phyloP scores from a whole-genome alignment of 2,888 invertebrate genomes.

The Leptopilina syphax region DNA sequence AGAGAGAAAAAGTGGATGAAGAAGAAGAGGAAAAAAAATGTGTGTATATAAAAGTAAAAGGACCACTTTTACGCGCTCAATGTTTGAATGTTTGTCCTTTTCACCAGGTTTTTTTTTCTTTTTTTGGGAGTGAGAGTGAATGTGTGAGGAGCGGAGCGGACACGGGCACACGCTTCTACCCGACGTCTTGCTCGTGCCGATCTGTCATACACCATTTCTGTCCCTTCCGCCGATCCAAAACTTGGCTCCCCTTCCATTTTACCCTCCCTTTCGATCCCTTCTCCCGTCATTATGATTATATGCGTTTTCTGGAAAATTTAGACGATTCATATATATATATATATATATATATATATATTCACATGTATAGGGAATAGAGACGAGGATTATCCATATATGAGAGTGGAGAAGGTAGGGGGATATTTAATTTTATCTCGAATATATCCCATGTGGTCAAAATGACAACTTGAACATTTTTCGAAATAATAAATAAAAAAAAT shows the following conservation, averaged over 20 bases:
- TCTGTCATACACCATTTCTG: conserved; percentile 64
- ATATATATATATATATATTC: neutral
- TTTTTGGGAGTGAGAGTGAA: no score
- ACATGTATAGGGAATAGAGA: neutral
- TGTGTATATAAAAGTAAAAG: neutral
- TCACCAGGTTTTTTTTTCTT: conserved; percentile 40
- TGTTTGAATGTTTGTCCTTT: conserved; percentile 43
- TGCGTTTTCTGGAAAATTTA: conserved; percentile 34
- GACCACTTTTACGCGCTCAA: conserved; percentile 37
- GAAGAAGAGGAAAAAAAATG: conserved; percentile 30
- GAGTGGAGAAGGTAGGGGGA: neutral
- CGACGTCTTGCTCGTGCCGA: conserved; percentile 57
- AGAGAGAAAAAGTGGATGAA: conserved; percentile 44
- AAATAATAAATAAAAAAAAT: no score
- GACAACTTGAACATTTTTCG: no score
- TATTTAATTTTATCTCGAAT: conserved; percentile 9
- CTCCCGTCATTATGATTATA: conserved; percentile 26
- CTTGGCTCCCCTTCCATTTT: conserved; percentile 47
- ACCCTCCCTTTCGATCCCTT: conserved; percentile 34
- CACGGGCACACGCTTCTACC: conserved; percentile 48
- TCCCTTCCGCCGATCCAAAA: conserved; percentile 59
- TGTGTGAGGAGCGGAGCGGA: conserved; percentile 19
- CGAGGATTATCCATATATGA: neutral
- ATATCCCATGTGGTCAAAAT: neutral
- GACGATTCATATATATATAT: conserved; percentile 5